phyloP scores from a whole-genome alignment of 2,888 invertebrate genomes.

The Cerastis leucographa region DNA sequence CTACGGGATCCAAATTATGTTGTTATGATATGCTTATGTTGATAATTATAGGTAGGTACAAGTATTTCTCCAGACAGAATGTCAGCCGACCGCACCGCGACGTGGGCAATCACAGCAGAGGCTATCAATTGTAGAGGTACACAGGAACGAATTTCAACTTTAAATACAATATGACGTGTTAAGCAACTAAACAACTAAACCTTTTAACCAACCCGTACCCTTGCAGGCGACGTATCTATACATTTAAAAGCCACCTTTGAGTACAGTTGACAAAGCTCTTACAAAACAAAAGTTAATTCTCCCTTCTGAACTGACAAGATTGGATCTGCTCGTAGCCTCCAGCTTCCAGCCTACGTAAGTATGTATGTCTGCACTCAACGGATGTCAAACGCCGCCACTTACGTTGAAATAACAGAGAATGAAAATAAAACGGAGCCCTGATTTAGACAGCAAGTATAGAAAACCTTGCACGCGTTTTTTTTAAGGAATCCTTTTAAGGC shows the following conservation, averaged over 20 bases:
- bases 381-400: conserved; percentile 59
- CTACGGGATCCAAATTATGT: not conserved
- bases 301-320: conserved; percentile 58
- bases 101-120: not conserved
- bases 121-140: not conserved
- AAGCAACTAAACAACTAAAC: not conserved
- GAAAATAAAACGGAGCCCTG: conserved; percentile 51
- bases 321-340: conserved; percentile 43
- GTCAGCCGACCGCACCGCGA: not conserved
- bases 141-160: not conserved
- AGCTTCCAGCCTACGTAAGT: conserved; percentile 30
- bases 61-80: not conserved
- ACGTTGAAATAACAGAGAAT: conserved; percentile 54
- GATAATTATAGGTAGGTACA: not conserved
- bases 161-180: not conserved
- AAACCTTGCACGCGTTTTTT: conserved; percentile 13
- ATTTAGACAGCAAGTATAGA: conserved; percentile 38
- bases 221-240: not conserved
- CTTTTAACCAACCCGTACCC: not conserved
- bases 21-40: not conserved
- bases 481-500: conserved; percentile 7
- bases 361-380: conserved; percentile 52
- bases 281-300: conserved; percentile 63
- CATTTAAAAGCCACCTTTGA: conserved; percentile 49
- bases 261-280: conserved; percentile 59